A percentile compares a stretch with the other conserved stretches of the same genome.
Conservation (phyloP, 92 coral and sea anemone species). For the Phymanthus crucifer region DNA sequence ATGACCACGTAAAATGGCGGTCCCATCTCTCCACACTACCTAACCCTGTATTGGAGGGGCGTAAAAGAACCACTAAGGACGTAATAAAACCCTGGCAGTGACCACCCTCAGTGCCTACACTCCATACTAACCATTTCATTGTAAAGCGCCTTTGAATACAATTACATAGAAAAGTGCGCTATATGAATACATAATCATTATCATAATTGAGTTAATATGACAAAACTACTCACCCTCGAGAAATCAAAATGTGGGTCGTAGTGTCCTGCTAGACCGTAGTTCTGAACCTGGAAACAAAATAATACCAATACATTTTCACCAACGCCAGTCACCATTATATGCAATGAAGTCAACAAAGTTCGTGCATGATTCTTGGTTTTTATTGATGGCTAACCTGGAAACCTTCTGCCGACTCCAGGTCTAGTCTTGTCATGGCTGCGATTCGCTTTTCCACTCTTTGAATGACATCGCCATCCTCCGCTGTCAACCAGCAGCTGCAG, state of each 20-base stretch:
- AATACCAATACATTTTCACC: neutral
- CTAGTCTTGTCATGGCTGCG: constrained; percentile 78
- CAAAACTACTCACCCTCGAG: constrained; percentile 91
- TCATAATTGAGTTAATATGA: too few relatives aligned
- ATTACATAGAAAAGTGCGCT: too few relatives aligned
- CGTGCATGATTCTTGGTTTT: neutral
- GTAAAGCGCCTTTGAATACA: too few relatives aligned
- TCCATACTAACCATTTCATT: too few relatives aligned
- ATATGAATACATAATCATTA: too few relatives aligned
- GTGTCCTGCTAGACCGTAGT: constrained; percentile 97
- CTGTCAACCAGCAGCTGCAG: constrained; percentile 81
- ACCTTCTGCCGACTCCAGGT: constrained; percentile 79
- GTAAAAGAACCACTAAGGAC: too few relatives aligned
- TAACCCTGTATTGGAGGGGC: too few relatives aligned
- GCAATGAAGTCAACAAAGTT: neutral
- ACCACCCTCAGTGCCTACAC: too few relatives aligned
- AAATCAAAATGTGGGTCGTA: constrained; percentile 99
- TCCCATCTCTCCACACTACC: too few relatives aligned
- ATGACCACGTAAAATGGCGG: too few relatives aligned
- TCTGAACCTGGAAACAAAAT: constrained; percentile 75
- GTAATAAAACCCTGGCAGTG: too few relatives aligned
- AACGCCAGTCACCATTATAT: neutral
- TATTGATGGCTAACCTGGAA: constrained; percentile 67
- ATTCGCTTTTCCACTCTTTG: constrained; percentile 63
- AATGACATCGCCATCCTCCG: constrained; percentile 64